Conservation (phyloP, 1,140 invertebrate species). For the Drosophila athabasca region DNA sequence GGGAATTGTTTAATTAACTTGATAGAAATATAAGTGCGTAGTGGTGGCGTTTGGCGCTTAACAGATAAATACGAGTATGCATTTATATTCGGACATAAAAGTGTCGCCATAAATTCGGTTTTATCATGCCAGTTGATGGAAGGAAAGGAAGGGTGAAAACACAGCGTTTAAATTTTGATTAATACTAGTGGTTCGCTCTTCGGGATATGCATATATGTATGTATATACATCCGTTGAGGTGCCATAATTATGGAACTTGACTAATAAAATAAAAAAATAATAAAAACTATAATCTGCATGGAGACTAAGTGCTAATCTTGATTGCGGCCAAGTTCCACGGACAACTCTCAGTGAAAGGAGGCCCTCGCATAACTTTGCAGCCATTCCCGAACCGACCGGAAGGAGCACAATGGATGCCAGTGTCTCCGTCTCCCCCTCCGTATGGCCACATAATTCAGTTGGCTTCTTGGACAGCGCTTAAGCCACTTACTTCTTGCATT, state of each 20-base stretch:
- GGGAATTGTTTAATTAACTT: constrained; percentile 78
- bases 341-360: constrained; percentile 11
- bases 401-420: constrained; percentile 30
- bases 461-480: constrained; percentile 61
- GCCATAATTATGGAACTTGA: not conserved
- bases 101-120: constrained; percentile 67
- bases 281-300: constrained; percentile 13
- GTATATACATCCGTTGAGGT: not conserved
- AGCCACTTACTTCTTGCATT: constrained; percentile 80
- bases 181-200: constrained; percentile 1
- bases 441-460: constrained; percentile 67
- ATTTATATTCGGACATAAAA: constrained; percentile 53
- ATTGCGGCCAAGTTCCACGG: constrained; percentile 6
- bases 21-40: constrained; percentile 77
- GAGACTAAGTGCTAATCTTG: constrained; percentile 16
- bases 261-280: not conserved
- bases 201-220: not conserved
- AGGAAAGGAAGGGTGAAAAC: not conserved
- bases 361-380: not conserved
- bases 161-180: constrained; percentile 13
- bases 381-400: not conserved
- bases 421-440: not conserved
- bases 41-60: constrained; percentile 20
- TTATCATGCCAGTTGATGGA: constrained; percentile 38
- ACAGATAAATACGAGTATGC: constrained; percentile 13